These are phyloP conservation scores for Chloroceryle inda DNA, from an alignment of 2,797 vertebrate genomes.

Conservation along the genomic window DNA sequence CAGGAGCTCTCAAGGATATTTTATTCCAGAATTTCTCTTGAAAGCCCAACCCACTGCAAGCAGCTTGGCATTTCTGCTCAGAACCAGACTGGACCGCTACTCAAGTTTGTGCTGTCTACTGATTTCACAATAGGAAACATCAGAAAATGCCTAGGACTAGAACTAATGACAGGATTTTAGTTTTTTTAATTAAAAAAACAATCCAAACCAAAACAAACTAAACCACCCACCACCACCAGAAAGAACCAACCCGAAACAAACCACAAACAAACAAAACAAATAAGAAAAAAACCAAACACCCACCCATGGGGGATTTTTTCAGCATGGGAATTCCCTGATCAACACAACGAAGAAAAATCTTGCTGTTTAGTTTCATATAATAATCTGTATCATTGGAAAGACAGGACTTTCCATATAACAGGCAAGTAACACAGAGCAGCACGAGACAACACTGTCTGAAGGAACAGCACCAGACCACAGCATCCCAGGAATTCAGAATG, in stretches of 20 bases:
- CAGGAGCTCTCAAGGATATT: background rate
- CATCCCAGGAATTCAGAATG: background rate
- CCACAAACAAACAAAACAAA: background rate
- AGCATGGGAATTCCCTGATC: background rate
- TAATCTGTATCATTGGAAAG: background rate
- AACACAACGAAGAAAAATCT: background rate
- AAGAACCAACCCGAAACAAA: no score
- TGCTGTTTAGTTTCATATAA: background rate
- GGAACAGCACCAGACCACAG: background rate
- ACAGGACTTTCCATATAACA: background rate
- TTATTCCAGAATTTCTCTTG: background rate
- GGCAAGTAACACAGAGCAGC: background rate
- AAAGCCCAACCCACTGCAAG: background rate
- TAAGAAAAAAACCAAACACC: background rate
- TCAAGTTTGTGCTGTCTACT: background rate
- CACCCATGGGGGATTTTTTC: background rate
- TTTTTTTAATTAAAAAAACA: background rate
- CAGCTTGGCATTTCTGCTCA: background rate
- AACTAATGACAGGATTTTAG: background rate
- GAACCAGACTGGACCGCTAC: background rate
- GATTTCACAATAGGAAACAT: background rate
- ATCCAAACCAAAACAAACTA: background rate
- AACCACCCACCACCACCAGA: no score
- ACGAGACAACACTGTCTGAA: background rate
- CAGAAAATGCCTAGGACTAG: background rate